Percentiles rank a stretch among this genome's conserved stretches.
These are phyloP conservation scores for Palythoa grandiflora DNA, from an alignment of 92 coral and sea anemone species.

Conservation along the genomic window DNA sequence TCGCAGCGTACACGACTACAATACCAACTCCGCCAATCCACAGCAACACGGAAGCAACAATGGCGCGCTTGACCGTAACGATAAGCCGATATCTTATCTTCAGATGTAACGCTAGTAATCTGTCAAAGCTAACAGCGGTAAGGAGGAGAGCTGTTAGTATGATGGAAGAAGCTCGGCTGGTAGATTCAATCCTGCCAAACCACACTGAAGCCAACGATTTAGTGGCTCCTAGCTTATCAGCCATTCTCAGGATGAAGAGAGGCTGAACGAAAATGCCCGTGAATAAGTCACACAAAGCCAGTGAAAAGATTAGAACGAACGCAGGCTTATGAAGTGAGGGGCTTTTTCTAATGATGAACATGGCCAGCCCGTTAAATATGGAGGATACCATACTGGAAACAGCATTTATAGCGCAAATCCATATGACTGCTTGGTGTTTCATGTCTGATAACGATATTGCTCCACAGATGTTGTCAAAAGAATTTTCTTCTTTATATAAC, in stretches of 20 bases:
- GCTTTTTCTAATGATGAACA: background rate
- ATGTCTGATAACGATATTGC: background rate
- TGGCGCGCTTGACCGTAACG: background rate
- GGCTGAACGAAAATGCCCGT: background rate
- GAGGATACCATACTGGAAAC: background rate
- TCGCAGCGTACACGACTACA: background rate
- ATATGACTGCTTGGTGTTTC: background rate
- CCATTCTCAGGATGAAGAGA: too few species aligned
- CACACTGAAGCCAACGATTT: background rate
- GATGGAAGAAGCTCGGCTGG: background rate
- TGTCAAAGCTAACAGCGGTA: background rate
- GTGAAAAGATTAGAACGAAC: background rate
- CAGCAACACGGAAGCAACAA: too few species aligned
- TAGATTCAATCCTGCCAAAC: background rate
- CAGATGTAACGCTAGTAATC: background rate
- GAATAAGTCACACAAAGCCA: background rate
- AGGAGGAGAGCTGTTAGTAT: background rate
- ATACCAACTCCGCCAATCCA: too few species aligned
- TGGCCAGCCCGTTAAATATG: too few species aligned
- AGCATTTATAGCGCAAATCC: background rate
- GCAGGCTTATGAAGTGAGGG: background rate
- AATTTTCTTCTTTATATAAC: too few species aligned
- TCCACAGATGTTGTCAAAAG: background rate
- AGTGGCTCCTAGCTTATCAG: background rate
- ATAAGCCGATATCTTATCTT: background rate